Evolutionary conservation across 1,140 invertebrate genomes (phyloP).

Genomic region (Cepaea nemoralis): DNA sequence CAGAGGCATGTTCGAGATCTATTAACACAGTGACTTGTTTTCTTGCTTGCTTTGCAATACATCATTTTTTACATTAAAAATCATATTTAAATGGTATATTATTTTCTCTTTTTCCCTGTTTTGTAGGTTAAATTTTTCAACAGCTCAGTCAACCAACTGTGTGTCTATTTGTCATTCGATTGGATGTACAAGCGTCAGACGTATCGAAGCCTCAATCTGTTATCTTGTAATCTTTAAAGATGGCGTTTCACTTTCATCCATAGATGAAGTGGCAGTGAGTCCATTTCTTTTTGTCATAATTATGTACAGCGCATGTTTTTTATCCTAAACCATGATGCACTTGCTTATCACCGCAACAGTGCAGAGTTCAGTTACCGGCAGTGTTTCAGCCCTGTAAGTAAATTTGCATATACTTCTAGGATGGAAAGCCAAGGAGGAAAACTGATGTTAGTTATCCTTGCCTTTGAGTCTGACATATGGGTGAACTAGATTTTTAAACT

Average conservation of each 20-base stretch:
- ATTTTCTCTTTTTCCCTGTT: neutral
- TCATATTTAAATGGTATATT: too few relatives aligned
- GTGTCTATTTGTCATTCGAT: slow-evolving; percentile 92
- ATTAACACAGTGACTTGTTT: too few relatives aligned
- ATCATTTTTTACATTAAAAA: too few relatives aligned
- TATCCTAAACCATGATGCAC: neutral
- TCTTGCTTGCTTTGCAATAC: too few relatives aligned
- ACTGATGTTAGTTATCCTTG: neutral
- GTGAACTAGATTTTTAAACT: too few relatives aligned
- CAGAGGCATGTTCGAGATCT: neutral
- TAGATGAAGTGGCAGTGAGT: slow-evolving; percentile 48
- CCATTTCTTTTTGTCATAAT: neutral
- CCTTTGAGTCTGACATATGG: neutral
- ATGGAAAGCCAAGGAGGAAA: neutral
- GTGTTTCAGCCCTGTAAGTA: neutral
- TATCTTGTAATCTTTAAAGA: slow-evolving; percentile 79
- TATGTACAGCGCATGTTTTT: too few relatives aligned
- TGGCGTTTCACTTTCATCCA: slow-evolving; percentile 37
- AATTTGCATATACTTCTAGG: too few relatives aligned
- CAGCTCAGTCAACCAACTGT: slow-evolving; percentile 93
- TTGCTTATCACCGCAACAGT: neutral
- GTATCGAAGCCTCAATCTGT: slow-evolving; percentile 86
- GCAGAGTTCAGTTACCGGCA: neutral
- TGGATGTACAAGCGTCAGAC: slow-evolving; percentile 79
- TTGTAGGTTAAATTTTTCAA: slow-evolving; percentile 89